A percentile compares a stretch with the other conserved stretches of the same genome.
phyloP scores from a whole-genome alignment of 2,888 invertebrate genomes.

The Meloe dianella region DNA sequence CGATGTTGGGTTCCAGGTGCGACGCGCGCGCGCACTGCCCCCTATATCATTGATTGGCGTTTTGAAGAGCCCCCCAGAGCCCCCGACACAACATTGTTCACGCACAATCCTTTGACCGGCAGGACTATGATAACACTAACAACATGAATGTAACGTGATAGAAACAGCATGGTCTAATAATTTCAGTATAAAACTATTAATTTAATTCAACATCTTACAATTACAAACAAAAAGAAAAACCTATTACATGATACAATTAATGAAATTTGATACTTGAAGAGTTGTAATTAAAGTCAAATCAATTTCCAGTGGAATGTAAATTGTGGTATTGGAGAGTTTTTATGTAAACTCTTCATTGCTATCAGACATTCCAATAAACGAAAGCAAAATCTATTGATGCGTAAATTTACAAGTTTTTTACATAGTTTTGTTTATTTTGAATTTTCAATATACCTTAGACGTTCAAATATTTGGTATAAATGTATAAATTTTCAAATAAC shows the following conservation, averaged over 20 bases:
- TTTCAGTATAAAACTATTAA: neutral
- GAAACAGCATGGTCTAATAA: neutral
- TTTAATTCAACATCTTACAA: neutral
- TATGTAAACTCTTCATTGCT: neutral
- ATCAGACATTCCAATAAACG: neutral
- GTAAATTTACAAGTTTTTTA: neutral
- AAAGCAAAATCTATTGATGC: neutral
- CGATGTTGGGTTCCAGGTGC: conserved; percentile 49
- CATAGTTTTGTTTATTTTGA: neutral
- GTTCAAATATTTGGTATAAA: neutral
- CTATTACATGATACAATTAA: neutral
- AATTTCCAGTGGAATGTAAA: neutral
- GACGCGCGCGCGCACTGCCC: conserved; percentile 52
- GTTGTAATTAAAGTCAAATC: neutral
- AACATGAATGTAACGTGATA: neutral
- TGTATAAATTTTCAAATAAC: neutral
- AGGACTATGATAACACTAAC: conserved; percentile 12
- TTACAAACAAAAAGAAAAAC: neutral
- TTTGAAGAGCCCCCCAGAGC: conserved; percentile 43
- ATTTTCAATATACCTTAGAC: neutral
- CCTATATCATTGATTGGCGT: conserved; percentile 55
- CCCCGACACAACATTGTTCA: conserved; percentile 44
- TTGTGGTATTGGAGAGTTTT: neutral
- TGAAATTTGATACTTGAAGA: neutral
- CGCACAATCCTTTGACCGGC: conserved; percentile 38